Percentiles rank a stretch among this genome's conserved stretches.
Evolutionary conservation across 1,140 invertebrate species (phyloP).

Genomic region (Frieseomelitta varia): DNA sequence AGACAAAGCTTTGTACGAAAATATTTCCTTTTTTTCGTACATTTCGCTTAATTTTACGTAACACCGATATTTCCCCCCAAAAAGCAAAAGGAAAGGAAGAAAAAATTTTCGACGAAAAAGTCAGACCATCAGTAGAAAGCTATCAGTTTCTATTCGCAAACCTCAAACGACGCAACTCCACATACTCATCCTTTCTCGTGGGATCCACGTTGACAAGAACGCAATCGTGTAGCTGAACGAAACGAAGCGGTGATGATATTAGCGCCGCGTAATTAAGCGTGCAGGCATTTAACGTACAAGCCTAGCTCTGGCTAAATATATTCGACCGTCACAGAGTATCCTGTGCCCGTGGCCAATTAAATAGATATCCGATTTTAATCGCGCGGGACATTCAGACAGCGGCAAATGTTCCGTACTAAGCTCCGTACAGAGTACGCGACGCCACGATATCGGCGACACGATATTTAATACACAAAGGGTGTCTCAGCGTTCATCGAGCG

Average conservation of each 20-base stretch:
- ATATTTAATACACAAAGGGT: not conserved
- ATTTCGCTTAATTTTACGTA: no score
- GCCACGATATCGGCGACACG: not conserved
- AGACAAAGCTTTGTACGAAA: no score
- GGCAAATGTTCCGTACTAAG: constrained; percentile 32
- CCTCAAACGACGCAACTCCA: not conserved
- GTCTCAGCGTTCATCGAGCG: not conserved
- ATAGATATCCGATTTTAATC: constrained; percentile 36
- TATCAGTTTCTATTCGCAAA: not conserved
- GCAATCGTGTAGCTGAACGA: constrained; percentile 9
- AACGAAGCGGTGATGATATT: not conserved
- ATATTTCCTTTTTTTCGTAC: no score
- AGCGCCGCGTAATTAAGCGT: constrained; percentile 10
- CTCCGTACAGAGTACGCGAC: constrained; percentile 20
- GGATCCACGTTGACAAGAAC: constrained; percentile 1
- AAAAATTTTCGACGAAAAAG: no score
- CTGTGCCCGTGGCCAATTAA: constrained; percentile 9
- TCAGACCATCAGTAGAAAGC: no score
- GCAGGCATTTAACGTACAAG: constrained; percentile 12
- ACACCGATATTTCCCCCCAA: no score
- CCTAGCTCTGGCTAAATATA: not conserved
- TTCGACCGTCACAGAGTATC: not conserved
- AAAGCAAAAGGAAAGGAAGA: not conserved
- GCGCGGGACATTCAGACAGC: constrained; percentile 4
- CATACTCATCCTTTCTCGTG: not conserved